Evolutionary conservation across 2,797 vertebrate species (phyloP), one percentile per base, ranked within the genome.

Genomic region (Sphenodon punctatus): DNA sequence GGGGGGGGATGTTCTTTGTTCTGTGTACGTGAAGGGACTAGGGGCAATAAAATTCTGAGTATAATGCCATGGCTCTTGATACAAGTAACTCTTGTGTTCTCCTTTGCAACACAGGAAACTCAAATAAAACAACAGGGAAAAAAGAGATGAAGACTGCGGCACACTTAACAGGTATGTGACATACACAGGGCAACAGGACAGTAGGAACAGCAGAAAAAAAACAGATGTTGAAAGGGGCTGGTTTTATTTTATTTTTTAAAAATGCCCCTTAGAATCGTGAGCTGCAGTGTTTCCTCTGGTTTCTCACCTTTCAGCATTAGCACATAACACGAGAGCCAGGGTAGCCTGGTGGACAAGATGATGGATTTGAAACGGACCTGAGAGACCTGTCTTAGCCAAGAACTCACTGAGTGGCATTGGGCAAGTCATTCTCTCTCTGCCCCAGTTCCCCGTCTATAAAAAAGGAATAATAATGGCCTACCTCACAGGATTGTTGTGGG

Each of bases 121-220:
- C 36, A 58, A 76, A 81, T 58, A 55, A 42, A 41, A 75, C 80
- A 10, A 73, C 34, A 82, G 81, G 90, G 55, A 93, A 94, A 25
- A 89, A 87, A 70, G 78, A 32, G 3, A 58, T 58, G 38, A 96
- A 82, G 86, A 87, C 86, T 53, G 96, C 95, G 68, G 98, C 97
- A 36, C 98, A 99, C 41, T 88, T 99, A 67, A 97, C 96, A 87
- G 97, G 98, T 99, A 93, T 9, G 78, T 80, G 51, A 30, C 38
- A 67, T 16, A 59, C 51, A 59, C 51, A 15, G 55, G 4, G 5
- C 27, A 36, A 25, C 39, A 12, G 22, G 22, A 38, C 6, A 74
- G 25, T 19, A 36, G 43, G 14, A 15, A 7, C 11, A 25, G 11
- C 4, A 4, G 17, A 65, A 48, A 2, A 1, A 7, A 10, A 25